Evolutionary conservation across 2,797 vertebrate species (phyloP).

Genomic region (Poecilia gillii): DNA sequence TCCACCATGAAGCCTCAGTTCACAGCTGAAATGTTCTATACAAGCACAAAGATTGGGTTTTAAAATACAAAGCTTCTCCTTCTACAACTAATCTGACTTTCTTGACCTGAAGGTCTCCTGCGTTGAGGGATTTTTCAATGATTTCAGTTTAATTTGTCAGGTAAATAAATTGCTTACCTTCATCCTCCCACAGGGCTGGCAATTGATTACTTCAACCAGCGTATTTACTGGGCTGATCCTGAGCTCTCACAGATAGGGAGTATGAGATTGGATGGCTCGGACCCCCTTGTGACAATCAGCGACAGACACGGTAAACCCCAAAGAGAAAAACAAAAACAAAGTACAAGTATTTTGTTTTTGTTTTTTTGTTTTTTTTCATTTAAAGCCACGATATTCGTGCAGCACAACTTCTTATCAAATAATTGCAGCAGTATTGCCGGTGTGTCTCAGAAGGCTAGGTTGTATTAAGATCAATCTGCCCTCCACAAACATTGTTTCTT

Average conservation of each 20-base stretch:
- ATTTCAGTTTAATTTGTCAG: conserved; percentile 64
- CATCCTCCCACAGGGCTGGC: conserved; percentile 86
- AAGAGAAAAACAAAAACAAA: conserved; percentile 34
- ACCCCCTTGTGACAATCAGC: conserved; percentile 88
- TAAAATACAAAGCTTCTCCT: conserved; percentile 9
- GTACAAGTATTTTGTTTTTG: conserved; percentile 1
- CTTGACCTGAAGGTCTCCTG: conserved; percentile 34
- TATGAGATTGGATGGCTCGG: conserved; percentile 91
- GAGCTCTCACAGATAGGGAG: conserved; percentile 95
- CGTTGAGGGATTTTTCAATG: conserved; percentile 41
- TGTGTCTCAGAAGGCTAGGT: conserved; percentile 19
- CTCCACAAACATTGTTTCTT: background rate
- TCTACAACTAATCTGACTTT: conserved; percentile 11
- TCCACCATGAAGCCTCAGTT: conserved; percentile 10
- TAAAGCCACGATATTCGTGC: conserved; percentile 20
- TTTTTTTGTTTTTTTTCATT: conserved; percentile 3
- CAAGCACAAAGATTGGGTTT: conserved; percentile 18
- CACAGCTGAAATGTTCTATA: conserved; percentile 27
- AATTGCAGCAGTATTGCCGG: conserved; percentile 34
- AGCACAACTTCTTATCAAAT: conserved; percentile 39
- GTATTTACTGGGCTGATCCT: conserved; percentile 97
- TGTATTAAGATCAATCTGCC: conserved; percentile 25
- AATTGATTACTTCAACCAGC: conserved; percentile 94
- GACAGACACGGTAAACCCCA: conserved; percentile 88
- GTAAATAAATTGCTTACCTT: conserved; percentile 67